Evolutionary conservation across 2,888 invertebrate genomes (phyloP).

Genomic region (Rambutsinella grinnellia): DNA sequence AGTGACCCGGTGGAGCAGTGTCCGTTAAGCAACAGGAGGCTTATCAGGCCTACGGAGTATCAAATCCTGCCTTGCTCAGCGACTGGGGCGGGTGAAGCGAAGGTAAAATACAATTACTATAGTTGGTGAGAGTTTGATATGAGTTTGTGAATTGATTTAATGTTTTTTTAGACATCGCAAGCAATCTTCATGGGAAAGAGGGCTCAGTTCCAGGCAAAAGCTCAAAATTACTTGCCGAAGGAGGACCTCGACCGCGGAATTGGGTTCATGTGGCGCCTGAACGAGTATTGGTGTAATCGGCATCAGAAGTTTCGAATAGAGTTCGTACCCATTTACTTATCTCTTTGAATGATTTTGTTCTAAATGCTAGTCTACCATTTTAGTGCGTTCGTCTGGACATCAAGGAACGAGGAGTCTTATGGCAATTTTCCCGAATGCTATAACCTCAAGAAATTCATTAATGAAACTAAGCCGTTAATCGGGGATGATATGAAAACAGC

Average conservation of each 20-base stretch:
- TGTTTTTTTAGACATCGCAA: neutral
- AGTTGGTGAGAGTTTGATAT: neutral
- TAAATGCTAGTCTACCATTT: neutral
- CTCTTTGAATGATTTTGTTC: neutral
- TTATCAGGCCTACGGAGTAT: neutral
- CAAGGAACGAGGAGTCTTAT: no score
- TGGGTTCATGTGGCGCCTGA: conserved; percentile 1
- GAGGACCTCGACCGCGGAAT: neutral
- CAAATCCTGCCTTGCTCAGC: conserved; percentile 24
- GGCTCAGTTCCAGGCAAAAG: neutral
- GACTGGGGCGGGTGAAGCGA: conserved; percentile 6
- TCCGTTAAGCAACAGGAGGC: neutral
- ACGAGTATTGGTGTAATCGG: conserved; percentile 16
- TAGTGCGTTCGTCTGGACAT: neutral
- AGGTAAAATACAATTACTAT: neutral
- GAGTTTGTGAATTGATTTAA: neutral
- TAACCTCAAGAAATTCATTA: no score
- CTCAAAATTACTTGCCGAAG: neutral
- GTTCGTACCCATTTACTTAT: neutral
- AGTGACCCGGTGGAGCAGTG: neutral
- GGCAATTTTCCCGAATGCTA: neutral
- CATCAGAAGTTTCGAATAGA: conserved; percentile 3
- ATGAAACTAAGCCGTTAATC: no score
- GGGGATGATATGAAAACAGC: no score
- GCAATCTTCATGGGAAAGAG: neutral